phyloP scores from a whole-genome alignment of 2,113 vertebrate genomes.

The Brachyistius frenatus region DNA sequence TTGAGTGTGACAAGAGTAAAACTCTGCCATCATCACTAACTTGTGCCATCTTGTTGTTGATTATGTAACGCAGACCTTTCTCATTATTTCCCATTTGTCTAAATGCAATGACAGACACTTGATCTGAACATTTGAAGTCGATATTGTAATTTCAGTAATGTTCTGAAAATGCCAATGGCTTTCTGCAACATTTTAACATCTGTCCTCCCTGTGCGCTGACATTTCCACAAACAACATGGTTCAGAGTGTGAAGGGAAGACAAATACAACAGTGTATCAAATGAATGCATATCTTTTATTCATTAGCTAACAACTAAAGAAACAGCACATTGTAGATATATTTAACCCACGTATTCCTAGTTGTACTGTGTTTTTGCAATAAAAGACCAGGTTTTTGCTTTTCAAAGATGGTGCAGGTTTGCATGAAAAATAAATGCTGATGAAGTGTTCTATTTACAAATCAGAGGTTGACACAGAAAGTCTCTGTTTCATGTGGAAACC shows the following conservation, averaged over 20 bases:
- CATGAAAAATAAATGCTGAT: conserved; percentile 56
- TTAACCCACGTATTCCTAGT: conserved; percentile 73
- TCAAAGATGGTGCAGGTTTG: conserved; percentile 53
- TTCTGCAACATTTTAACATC: conserved; percentile 37
- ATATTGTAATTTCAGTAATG: conserved; percentile 41
- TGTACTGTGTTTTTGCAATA: conserved; percentile 61
- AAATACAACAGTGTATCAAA: conserved; percentile 63
- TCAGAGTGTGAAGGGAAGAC: conserved; percentile 55
- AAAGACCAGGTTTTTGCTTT: conserved; percentile 65
- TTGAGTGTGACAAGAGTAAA: conserved; percentile 37
- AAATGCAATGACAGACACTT: conserved; percentile 37
- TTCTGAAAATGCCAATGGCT: conserved; percentile 31
- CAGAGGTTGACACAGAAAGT: conserved; percentile 55
- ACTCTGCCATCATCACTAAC: conserved; percentile 14
- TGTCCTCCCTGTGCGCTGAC: conserved; percentile 37
- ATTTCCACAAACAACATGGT: conserved; percentile 31
- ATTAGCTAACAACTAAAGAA: conserved; percentile 76
- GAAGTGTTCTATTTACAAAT: conserved; percentile 74
- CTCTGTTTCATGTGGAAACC: conserved; percentile 50
- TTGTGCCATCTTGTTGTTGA: conserved; percentile 16
- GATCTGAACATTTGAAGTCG: conserved; percentile 50
- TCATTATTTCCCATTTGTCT: conserved; percentile 40
- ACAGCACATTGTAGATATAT: conserved; percentile 77
- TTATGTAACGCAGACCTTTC: conserved; percentile 39
- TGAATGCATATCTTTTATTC: conserved; percentile 83